phyloP scores from a whole-genome alignment of 2,113 vertebrate genomes.

The Physeter macrocephalus region DNA sequence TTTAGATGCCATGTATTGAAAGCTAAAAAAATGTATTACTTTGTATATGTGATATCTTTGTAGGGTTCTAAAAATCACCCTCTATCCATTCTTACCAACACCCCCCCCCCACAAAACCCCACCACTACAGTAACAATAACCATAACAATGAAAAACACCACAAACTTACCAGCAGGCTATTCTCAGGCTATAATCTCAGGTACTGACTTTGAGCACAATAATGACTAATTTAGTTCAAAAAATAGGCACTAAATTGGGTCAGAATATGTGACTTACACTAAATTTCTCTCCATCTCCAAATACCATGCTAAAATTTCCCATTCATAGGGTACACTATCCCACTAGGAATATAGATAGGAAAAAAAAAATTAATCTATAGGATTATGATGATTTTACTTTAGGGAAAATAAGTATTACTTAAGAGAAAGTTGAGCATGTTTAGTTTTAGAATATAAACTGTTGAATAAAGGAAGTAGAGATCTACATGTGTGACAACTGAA shows the following conservation, averaged over 20 bases:
- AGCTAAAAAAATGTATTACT: not conserved
- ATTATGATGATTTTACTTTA: not conserved
- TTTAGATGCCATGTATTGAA: not conserved
- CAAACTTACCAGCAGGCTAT: not conserved
- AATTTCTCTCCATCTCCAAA: not conserved
- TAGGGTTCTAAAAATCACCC: not conserved
- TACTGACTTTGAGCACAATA: not conserved
- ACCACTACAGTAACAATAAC: not conserved
- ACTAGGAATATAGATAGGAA: not conserved
- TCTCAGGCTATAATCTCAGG: not conserved
- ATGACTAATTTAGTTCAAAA: not conserved
- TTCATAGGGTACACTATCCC: not conserved
- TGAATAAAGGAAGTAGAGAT: not conserved
- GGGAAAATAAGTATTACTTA: not conserved
- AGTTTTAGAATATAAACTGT: not conserved
- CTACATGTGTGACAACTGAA: not conserved
- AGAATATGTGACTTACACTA: not conserved
- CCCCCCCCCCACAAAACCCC: fast-evolving
- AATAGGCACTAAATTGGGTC: not conserved
- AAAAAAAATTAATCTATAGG: not conserved
- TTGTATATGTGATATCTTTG: not conserved
- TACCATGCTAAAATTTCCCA: not conserved
- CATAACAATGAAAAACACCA: not conserved
- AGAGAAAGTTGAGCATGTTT: not conserved
- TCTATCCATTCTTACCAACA: fast-evolving